Evolutionary conservation across 2,888 invertebrate genomes (phyloP).

Genomic region (Caenorhabditis sinica): DNA sequence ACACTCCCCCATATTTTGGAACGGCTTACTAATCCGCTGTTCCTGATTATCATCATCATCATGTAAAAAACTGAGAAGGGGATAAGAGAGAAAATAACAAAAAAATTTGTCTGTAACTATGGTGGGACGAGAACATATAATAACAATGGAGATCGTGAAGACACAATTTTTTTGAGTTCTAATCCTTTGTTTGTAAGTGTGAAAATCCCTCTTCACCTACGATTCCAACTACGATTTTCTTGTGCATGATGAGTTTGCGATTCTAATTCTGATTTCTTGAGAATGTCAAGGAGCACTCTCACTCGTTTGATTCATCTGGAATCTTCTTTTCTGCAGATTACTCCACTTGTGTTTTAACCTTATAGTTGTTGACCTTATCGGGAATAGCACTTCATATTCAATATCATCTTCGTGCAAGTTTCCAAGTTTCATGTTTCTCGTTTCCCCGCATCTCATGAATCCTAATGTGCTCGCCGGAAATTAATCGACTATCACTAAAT

Average conservation of each 20-base stretch:
- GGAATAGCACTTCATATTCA: background rate
- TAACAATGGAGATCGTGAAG: too few species aligned
- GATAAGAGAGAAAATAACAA: background rate
- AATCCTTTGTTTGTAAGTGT: background rate
- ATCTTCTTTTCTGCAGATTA: slow-evolving; percentile 9
- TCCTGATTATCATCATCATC: slow-evolving; percentile 10
- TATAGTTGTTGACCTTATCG: background rate
- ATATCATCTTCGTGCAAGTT: background rate
- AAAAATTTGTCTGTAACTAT: background rate
- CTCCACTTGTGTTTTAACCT: slow-evolving; percentile 22
- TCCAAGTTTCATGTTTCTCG: background rate
- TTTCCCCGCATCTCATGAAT: background rate
- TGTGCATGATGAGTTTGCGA: background rate
- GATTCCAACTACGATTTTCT: background rate
- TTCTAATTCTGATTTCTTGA: background rate
- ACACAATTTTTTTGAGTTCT: too few species aligned
- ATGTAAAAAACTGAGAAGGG: background rate
- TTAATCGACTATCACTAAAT: slow-evolving; percentile 1
- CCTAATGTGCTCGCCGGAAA: slow-evolving; percentile 25
- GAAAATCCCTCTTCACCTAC: too few species aligned
- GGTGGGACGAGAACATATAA: background rate
- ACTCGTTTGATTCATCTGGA: background rate
- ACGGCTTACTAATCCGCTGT: background rate
- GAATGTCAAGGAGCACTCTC: slow-evolving; percentile 1
- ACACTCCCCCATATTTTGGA: slow-evolving; percentile 13